phyloP scores from a whole-genome alignment of 2,888 invertebrate genomes.

The Drosophila birchii region DNA sequence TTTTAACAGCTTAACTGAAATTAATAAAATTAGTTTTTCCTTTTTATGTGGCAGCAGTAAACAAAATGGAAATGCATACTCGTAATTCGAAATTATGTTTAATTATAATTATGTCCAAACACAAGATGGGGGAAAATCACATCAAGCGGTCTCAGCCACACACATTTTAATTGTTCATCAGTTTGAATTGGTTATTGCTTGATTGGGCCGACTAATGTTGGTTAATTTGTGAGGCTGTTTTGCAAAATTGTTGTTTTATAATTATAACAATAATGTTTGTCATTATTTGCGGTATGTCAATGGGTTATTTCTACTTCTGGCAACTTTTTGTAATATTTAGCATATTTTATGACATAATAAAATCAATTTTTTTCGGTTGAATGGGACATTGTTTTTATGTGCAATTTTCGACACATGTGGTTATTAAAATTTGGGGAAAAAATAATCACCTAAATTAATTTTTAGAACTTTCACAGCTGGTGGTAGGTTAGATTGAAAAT shows the following conservation, averaged over 20 bases:
- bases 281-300: conserved; percentile 41
- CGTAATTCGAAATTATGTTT: conserved; percentile 29
- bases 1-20: conserved; percentile 45
- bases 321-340: conserved; percentile 14
- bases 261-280: conserved; percentile 34
- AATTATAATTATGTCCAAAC: conserved; percentile 22
- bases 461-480: background rate
- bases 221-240: conserved; percentile 9
- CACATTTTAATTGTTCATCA: conserved; percentile 35
- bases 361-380: conserved; percentile 54
- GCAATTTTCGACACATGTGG: conserved; percentile 9
- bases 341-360: conserved; percentile 44
- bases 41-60: conserved; percentile 1
- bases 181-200: conserved; percentile 25
- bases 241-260: conserved; percentile 35
- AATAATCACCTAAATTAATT: background rate
- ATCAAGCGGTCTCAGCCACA: background rate
- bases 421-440: conserved; percentile 27
- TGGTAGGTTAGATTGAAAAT: background rate
- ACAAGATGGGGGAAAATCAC: conserved; percentile 7
- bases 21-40: conserved; percentile 32
- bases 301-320: conserved; percentile 25
- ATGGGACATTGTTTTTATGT: background rate
- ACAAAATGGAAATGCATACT: conserved; percentile 18
- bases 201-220: conserved; percentile 21